Base-by-base conservation (phyloP, 2,888 invertebrate genomes). In the Ormyrus pomaceus region DNA sequence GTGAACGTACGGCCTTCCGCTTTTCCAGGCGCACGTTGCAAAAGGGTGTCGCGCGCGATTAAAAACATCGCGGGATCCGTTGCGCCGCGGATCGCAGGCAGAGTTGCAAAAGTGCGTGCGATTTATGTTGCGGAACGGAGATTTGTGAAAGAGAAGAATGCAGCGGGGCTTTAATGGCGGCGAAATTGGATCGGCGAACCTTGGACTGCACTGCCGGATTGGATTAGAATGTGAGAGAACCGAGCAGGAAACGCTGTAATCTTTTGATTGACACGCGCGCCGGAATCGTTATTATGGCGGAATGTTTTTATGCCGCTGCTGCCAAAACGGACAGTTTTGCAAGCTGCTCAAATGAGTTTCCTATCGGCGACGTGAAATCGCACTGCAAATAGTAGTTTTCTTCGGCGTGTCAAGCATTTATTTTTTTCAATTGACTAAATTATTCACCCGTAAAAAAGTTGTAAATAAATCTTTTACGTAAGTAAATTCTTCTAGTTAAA, bases 1-100 rank as follows among this genome's bases (percentile, higher is more conserved):
- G 82, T 77, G 82, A 85, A 84, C 82, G 82, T 79, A 61, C 59
- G 34, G 55, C 73, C 73, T 73, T 73, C 73, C 73, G 55, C 53
- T 72, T 72, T 64, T 34, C 10, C 66, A 7, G 5, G n/a, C 2
- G 3, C n/a, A 7, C 48, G 72, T 82, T 79, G 65, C 78, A 53
- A 68, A 68, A 68, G 66, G 53, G 66, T 68, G 53, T 68, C 62
- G 45, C 62, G 62, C 45, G 10, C 62, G 62, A n/a, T 48, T 34
- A 34, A 34, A 34, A 34, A 34, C 34, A 34, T 51, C 34, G 51
- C 55, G 48, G 48, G n/a, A 70, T 70, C 48, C 48, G 1, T 56
- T 19, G 7, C 34, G 8, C 34, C 55, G 64, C 6, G 11, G 6
- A 55, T n/a, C 64, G 8, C 55, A 55, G 8, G 48, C n/a, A 13